Conservation (phyloP, 1,140 invertebrate species). For the Eueides isabella region DNA sequence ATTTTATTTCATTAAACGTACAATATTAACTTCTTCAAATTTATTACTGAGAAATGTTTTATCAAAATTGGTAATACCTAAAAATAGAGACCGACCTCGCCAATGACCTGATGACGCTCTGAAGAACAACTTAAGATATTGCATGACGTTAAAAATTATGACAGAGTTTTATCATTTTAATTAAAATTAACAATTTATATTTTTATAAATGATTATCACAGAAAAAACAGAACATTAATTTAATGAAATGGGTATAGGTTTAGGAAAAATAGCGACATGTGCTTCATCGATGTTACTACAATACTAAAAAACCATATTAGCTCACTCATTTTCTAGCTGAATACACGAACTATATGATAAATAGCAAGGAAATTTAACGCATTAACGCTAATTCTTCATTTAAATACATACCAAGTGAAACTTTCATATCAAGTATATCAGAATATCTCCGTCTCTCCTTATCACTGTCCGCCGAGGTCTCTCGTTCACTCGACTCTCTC, state of each 20-base stretch:
- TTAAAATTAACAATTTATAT: too few species aligned
- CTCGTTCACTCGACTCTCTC: slow-evolving; percentile 73
- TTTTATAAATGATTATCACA: too few species aligned
- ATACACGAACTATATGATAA: not conserved
- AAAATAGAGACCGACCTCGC: not conserved
- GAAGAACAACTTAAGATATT: not conserved
- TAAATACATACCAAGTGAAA: slow-evolving; percentile 68
- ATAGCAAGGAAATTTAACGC: slow-evolving; percentile 22
- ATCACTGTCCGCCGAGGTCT: slow-evolving; percentile 74
- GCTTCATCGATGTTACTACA: not conserved
- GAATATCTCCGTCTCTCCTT: slow-evolving; percentile 74
- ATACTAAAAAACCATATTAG: not conserved
- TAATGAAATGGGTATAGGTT: not conserved
- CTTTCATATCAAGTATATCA: slow-evolving; percentile 74
- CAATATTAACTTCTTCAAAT: too few species aligned
- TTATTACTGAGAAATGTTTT: not conserved
- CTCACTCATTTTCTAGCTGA: not conserved
- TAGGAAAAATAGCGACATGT: slow-evolving; percentile 9
- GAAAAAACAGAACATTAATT: not conserved
- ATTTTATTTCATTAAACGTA: too few species aligned
- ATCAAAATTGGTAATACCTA: not conserved
- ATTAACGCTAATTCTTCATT: not conserved
- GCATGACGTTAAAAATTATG: not conserved
- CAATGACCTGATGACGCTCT: not conserved
- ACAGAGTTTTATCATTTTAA: not conserved